These are phyloP conservation scores for Sisor rabdophorus DNA, from an alignment of 2,113 vertebrate genomes.

Conservation along the genomic window DNA sequence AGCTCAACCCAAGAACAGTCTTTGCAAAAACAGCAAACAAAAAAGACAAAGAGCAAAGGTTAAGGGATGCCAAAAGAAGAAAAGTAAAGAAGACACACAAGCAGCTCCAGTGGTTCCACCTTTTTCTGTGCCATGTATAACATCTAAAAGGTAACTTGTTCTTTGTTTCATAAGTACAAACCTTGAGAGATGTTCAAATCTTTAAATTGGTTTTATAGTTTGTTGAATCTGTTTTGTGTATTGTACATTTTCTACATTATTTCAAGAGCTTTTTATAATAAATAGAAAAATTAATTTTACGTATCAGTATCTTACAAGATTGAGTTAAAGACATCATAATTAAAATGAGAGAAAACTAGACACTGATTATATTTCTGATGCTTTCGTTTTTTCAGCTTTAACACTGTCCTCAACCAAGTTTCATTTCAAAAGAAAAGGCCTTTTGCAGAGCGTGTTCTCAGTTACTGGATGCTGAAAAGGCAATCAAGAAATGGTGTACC, in stretches of 20 bases:
- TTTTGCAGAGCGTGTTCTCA: slow-evolving; percentile 89
- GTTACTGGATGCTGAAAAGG: slow-evolving; percentile 95
- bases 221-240: not conserved
- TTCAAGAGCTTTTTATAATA: too few species aligned
- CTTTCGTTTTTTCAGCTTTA: slow-evolving; percentile 71
- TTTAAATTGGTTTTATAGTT: not conserved
- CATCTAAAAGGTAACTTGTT: slow-evolving; percentile 82
- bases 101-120: slow-evolving; percentile 72
- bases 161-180: too few species aligned
- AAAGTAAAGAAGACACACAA: slow-evolving; percentile 75
- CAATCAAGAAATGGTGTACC: slow-evolving; percentile 92
- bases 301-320: too few species aligned
- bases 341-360: too few species aligned
- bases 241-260: not conserved
- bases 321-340: too few species aligned
- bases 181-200: not conserved
- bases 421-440: slow-evolving; percentile 90
- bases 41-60: slow-evolving; percentile 73
- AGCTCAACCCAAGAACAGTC: slow-evolving; percentile 77
- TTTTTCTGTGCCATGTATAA: slow-evolving; percentile 85
- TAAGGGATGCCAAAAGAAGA: slow-evolving; percentile 84
- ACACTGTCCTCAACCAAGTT: slow-evolving; percentile 94
- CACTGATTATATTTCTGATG: not conserved
- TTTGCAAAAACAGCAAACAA: slow-evolving; percentile 78
- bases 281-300: too few species aligned